Conservation (phyloP, 2,888 invertebrate genomes). For the Trimorus sp. region DNA sequence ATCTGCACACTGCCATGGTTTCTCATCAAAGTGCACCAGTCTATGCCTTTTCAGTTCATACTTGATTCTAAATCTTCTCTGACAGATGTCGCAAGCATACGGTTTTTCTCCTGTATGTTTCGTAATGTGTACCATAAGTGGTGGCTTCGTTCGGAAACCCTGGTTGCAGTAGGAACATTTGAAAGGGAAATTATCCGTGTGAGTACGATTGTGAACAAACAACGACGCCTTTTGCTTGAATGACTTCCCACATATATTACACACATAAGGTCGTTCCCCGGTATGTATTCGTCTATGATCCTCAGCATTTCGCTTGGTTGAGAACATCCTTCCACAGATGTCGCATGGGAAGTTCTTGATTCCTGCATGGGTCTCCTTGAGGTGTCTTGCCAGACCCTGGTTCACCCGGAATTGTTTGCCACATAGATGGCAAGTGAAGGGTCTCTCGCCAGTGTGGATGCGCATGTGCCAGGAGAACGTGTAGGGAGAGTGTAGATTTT, state of each 20-base stretch:
- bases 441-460: constrained; percentile 86
- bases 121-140: constrained; percentile 83
- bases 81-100: constrained; percentile 84
- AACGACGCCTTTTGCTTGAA: constrained; percentile 87
- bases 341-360: constrained; percentile 84
- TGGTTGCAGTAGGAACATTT: constrained; percentile 85
- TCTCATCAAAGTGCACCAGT: constrained; percentile 83
- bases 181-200: constrained; percentile 83
- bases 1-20: constrained; percentile 82
- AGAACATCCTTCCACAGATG: constrained; percentile 84
- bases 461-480: constrained; percentile 85
- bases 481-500: constrained; percentile 84
- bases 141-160: constrained; percentile 84
- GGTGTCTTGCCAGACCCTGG: constrained; percentile 85
- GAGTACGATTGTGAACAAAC: constrained; percentile 85
- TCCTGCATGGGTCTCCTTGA: constrained; percentile 85
- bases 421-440: constrained; percentile 86
- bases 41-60: constrained; percentile 84
- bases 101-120: constrained; percentile 86
- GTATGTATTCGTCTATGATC: constrained; percentile 82
- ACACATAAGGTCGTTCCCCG: constrained; percentile 81
- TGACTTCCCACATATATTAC: constrained; percentile 84
- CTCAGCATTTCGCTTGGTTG: constrained; percentile 84
- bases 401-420: constrained; percentile 87
- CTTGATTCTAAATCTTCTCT: constrained; percentile 84